Base-by-base conservation (phyloP, 2,888 invertebrate genomes). In the Torymus tubicola region DNA sequence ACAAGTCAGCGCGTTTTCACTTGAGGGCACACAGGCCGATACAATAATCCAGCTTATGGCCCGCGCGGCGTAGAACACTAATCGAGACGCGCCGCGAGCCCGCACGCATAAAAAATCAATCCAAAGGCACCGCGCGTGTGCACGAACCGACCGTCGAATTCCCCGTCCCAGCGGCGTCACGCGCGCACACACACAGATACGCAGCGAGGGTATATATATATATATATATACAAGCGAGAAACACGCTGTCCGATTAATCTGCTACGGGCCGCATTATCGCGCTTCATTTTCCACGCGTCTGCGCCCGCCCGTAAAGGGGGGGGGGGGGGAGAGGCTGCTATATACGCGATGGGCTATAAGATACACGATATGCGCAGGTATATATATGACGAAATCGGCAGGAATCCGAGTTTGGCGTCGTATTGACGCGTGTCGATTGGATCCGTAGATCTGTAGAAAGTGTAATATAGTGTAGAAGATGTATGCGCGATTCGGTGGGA, bases 271-370 rank as follows among this genome's bases (percentile, higher is more conserved):
- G 68, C 63, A 79, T 79, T 79, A 73, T 73, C 78, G 73, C 78
- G 73, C 73, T 79, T 79, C 73, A 79, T 79, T 79, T 79, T 79
- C 78, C 73, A 79, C 78, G 60, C 18, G 57, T 8, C 70, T 74
- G 71, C 68, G 79, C 67, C 31, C 31, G 31, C 31, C 31, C 31
- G 31, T 31, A 8, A 31, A 31, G n/a, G n/a, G 31, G 1, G 8
- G 31, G 4, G 31, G 8, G 31, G 8, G 3, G 4, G 1, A 31
- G 31, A 31, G 31, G 31, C 31, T 31, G 31, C 31, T n/a, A n/a
- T n/a, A n/a, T 31, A 8, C 31, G 2, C 31, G 31, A 31, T 31
- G 31, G 31, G 5, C 31, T 8, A n/a, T n/a, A n/a, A n/a, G 31
- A 31, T 31, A 31, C 31, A 31, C 31, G 31, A 31, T 31, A 31